Conservation (phyloP, 2,113 vertebrate species). For the Ciconia stormi region DNA sequence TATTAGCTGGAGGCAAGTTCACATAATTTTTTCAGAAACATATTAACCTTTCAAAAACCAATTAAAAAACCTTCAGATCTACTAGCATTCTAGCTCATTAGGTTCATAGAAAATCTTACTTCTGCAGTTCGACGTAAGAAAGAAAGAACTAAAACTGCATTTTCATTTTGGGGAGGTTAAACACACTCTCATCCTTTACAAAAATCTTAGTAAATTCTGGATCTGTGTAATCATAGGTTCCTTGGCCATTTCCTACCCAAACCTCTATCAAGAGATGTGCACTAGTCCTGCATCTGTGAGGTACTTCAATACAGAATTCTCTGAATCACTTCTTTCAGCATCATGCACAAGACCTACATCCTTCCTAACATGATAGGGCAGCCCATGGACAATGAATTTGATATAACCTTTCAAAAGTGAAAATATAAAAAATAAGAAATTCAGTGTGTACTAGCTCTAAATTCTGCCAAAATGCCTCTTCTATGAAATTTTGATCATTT, state of each 20-base stretch:
- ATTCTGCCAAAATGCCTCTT: background rate
- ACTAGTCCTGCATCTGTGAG: background rate
- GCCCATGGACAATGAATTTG: background rate
- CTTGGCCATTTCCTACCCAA: background rate
- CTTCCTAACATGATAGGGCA: background rate
- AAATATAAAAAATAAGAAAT: background rate
- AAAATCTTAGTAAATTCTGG: background rate
- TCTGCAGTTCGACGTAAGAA: background rate
- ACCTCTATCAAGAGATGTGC: background rate
- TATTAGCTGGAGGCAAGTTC: background rate
- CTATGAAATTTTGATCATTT: background rate
- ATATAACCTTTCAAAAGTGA: background rate
- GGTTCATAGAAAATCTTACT: background rate
- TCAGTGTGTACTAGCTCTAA: background rate
- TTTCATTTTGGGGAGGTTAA: background rate
- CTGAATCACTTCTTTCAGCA: background rate
- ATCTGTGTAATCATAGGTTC: background rate
- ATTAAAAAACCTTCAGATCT: background rate
- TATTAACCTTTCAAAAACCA: background rate
- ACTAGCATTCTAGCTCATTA: background rate
- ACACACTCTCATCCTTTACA: background rate
- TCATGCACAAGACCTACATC: background rate
- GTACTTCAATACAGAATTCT: background rate
- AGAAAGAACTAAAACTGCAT: background rate
- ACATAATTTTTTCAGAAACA: background rate